Evolutionary conservation across 2,888 invertebrate genomes (phyloP).

Genomic region (Penaeus monodon): DNA sequence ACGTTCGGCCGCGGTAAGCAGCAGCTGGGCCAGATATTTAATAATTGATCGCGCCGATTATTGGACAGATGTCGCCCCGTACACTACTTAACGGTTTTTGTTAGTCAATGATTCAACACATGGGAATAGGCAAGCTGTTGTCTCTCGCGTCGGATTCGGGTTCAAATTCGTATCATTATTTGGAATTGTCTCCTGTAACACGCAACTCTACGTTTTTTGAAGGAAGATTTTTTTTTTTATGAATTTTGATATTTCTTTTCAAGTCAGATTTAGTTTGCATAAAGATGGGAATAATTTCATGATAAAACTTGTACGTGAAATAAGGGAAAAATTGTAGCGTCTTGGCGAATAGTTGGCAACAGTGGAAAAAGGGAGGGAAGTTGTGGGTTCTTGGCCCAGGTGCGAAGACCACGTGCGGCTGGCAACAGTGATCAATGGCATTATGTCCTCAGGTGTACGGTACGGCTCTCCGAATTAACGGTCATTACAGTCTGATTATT

Average conservation of each 20-base stretch:
- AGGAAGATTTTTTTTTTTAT: no score
- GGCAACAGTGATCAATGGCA: slow-evolving; percentile 11
- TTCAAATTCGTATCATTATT: background rate
- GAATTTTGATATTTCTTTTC: no score
- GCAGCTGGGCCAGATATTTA: slow-evolving; percentile 51
- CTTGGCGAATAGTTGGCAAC: background rate
- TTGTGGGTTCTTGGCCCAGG: slow-evolving; percentile 13
- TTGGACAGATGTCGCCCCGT: slow-evolving; percentile 51
- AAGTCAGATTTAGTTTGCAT: no score
- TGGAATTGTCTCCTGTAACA: background rate
- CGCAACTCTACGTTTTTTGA: no score
- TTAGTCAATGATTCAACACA: slow-evolving; percentile 32
- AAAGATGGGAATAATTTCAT: no score
- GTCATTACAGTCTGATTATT: no score
- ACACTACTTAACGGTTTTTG: slow-evolving; percentile 43
- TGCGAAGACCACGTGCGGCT: slow-evolving; percentile 17
- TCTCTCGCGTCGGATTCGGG: background rate
- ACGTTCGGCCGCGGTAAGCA: slow-evolving; percentile 9
- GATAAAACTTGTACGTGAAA: no score
- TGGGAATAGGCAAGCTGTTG: slow-evolving; percentile 24
- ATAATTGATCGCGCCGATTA: slow-evolving; percentile 50
- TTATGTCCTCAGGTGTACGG: slow-evolving; percentile 9
- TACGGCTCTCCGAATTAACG: no score
- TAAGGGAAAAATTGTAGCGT: no score
- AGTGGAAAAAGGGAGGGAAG: background rate